phyloP scores from a whole-genome alignment of 2,113 vertebrate genomes.

The Macroglossus sobrinus region DNA sequence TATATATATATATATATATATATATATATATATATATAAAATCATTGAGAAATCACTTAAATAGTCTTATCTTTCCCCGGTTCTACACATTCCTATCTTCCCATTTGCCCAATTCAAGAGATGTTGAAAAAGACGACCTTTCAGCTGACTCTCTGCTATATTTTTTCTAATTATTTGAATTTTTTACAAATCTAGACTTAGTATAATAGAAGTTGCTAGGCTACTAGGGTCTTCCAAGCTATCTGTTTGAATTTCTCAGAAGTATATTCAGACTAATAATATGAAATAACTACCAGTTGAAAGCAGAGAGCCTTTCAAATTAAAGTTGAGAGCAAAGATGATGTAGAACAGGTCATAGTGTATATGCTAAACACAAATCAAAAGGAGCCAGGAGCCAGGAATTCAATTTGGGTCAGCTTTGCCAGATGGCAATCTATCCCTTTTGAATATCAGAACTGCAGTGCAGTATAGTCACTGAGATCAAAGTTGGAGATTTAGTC shows the following conservation, averaged over 20 bases:
- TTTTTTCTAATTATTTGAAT: background rate
- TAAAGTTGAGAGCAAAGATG: background rate
- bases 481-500: background rate
- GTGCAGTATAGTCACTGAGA: background rate
- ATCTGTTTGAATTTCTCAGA: background rate
- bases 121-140: background rate
- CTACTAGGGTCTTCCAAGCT: background rate
- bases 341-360: background rate
- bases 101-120: background rate
- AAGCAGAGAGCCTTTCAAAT: background rate
- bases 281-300: background rate
- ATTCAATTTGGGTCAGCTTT: background rate
- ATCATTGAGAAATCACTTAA: background rate
- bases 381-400: background rate
- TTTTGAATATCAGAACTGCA: background rate
- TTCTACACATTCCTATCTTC: background rate
- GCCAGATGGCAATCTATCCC: background rate
- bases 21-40: too few species aligned
- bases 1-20: too few species aligned
- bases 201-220: background rate
- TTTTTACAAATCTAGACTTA: background rate
- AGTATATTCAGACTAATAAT: background rate
- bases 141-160: background rate
- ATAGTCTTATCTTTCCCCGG: background rate
- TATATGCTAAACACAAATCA: background rate